These are phyloP conservation scores for Pandemis heparana DNA, from an alignment of 2,888 invertebrate species.

Conservation along the genomic window DNA sequence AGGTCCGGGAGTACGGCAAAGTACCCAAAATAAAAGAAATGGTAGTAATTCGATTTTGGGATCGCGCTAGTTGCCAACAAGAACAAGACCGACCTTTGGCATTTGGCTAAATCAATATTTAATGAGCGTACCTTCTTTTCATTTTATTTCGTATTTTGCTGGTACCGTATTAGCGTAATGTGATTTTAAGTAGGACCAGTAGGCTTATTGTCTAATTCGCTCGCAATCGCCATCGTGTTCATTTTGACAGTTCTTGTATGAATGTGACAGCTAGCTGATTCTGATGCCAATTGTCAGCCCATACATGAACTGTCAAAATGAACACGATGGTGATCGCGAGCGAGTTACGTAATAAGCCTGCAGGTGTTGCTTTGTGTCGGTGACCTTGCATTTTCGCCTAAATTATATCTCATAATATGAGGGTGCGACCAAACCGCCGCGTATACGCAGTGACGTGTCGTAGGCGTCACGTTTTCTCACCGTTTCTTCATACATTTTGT, in stretches of 20 bases:
- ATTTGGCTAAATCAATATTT: slow-evolving; percentile 52
- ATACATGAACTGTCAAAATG: too few species aligned
- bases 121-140: slow-evolving; percentile 49
- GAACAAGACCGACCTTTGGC: slow-evolving; percentile 38
- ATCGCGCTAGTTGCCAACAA: slow-evolving; percentile 19
- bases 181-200: slow-evolving; percentile 62
- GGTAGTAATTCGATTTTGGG: slow-evolving; percentile 28
- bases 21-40: slow-evolving; percentile 13
- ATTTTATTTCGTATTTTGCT: slow-evolving; percentile 50
- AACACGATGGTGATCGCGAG: too few species aligned
- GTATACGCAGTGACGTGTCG: too few species aligned
- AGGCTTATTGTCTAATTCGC: too few species aligned
- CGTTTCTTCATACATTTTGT: too few species aligned
- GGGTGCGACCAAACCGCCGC: too few species aligned
- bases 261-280: too few species aligned
- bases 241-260: too few species aligned
- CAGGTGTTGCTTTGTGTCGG: slow-evolving; percentile 45
- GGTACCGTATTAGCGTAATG: slow-evolving; percentile 55
- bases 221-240: too few species aligned
- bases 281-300: too few species aligned
- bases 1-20: neutral
- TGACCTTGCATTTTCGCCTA: slow-evolving; percentile 44
- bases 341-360: too few species aligned
- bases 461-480: too few species aligned
- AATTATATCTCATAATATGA: neutral